Percentiles rank a stretch among this genome's conserved stretches.
Evolutionary conservation across 2,888 invertebrate species (phyloP).

Genomic region (Hydriomena furcata): DNA sequence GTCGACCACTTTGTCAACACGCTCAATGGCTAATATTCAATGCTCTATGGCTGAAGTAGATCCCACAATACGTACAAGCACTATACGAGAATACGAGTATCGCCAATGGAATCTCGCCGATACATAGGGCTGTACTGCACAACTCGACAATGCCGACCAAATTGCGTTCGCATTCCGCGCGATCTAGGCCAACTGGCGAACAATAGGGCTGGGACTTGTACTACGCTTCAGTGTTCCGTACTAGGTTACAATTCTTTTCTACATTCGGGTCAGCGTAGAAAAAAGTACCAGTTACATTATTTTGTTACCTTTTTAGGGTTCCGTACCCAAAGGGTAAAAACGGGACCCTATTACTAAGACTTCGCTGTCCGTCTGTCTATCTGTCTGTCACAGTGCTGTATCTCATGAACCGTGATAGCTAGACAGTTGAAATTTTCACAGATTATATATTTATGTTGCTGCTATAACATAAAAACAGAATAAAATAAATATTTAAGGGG

Average conservation of each 20-base stretch:
- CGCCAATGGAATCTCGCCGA: constrained; percentile 8
- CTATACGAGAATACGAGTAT: constrained; percentile 1
- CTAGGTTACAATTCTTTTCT: constrained; percentile 60
- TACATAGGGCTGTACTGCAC: constrained; percentile 45
- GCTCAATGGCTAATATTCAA: too few relatives aligned
- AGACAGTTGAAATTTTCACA: too few relatives aligned
- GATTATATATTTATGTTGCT: too few relatives aligned
- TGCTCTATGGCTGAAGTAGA: constrained; percentile 1
- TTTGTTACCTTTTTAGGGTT: too few relatives aligned
- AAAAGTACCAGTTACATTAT: constrained; percentile 54
- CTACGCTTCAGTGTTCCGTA: constrained; percentile 56
- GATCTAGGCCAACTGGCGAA: constrained; percentile 69
- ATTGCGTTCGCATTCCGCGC: constrained; percentile 76
- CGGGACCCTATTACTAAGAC: too few relatives aligned
- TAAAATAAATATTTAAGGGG: too few relatives aligned
- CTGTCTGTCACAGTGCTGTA: too few relatives aligned
- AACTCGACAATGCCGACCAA: constrained; percentile 72
- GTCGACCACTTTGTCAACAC: too few relatives aligned
- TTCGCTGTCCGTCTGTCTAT: too few relatives aligned
- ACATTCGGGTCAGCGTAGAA: constrained; percentile 71
- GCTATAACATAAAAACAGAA: too few relatives aligned
- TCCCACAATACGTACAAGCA: constrained; percentile 5
- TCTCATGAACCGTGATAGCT: too few relatives aligned
- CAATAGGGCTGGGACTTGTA: constrained; percentile 66
- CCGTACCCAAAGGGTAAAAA: too few relatives aligned